Base-by-base conservation (phyloP, 2,888 invertebrate species). In the Hetaerina titia region DNA sequence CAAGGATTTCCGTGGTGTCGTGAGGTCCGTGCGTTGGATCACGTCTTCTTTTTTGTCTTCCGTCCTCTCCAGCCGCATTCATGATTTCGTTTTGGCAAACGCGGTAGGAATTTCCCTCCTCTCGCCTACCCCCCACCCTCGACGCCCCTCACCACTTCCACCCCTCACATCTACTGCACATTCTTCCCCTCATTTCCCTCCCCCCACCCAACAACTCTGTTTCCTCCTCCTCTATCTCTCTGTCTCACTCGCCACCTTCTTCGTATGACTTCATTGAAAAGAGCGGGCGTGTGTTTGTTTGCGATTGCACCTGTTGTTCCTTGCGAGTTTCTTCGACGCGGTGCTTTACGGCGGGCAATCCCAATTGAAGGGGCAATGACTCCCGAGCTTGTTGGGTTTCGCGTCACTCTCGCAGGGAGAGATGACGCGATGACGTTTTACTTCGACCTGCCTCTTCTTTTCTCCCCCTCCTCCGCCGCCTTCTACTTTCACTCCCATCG, bases 21-120 rank as follows among this genome's bases (percentile, higher is more conserved):
- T n/a, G 69, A n/a, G 69, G n/a, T n/a, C n/a, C 69, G n/a, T 69
- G 69, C 8, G 69, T 0, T n/a, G 8, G n/a, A 69, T 69, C 69
- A 11, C 69, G 69, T n/a, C 9, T 22, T 7, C 15, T 69, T n/a
- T n/a, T 69, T 69, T 69, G n/a, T n/a, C 69, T 69, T 69, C 69
- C 69, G 15, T 69, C 69, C 69, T 45, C 45, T 45, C 22, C 22
- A n/a, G 6, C 6, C 22, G 69, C 69, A 69, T 69, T 69, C 69
- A 69, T 69, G 69, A 69, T 69, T 69, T 69, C 69, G 69, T 69
- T 69, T 69, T 69, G 69, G 69, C 69, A 69, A 69, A 69, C n/a
- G 69, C 69, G n/a, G n/a, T 17, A 22, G n/a, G n/a, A n/a, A n/a
- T 69, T 69, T n/a, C n/a, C 17, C 69, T 22, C 17, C 69, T 22